Percentiles rank a stretch among this genome's conserved stretches.
Evolutionary conservation across 2,113 vertebrate species (phyloP).

Genomic region (Engraulis encrasicolus): DNA sequence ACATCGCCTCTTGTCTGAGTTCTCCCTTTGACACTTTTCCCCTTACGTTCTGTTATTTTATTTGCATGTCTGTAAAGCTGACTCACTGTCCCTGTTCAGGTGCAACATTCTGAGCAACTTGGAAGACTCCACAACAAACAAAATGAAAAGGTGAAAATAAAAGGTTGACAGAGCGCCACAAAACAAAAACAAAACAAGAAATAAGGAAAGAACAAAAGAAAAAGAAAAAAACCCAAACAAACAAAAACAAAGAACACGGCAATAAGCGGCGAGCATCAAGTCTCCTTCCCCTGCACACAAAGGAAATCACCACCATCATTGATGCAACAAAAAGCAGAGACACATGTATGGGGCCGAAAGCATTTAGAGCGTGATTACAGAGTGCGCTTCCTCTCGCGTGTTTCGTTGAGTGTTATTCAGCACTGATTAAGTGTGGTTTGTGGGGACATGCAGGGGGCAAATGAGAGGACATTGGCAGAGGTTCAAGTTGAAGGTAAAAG

Average conservation of each 20-base stretch:
- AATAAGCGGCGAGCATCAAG: neutral
- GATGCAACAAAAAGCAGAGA: neutral
- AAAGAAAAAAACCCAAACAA: neutral
- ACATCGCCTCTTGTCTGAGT: neutral
- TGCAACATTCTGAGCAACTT: neutral
- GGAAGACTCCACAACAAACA: neutral
- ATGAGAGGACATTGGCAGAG: too few species aligned
- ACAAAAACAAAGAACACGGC: neutral
- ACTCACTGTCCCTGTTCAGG: neutral
- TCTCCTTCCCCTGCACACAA: neutral
- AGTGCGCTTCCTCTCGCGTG: neutral
- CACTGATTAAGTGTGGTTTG: neutral
- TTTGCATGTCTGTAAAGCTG: neutral
- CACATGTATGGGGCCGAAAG: conserved; percentile 8
- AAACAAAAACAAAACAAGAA: too few species aligned
- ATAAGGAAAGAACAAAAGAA: neutral
- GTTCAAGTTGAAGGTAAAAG: too few species aligned
- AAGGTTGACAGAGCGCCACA: too few species aligned
- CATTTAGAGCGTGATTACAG: neutral
- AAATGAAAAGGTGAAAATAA: too few species aligned
- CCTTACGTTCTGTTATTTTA: neutral
- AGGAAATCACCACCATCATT: neutral
- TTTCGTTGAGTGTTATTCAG: neutral
- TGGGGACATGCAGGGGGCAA: conserved; percentile 4
- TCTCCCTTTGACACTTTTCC: neutral